phyloP scores from a whole-genome alignment of 2,797 vertebrate species.

The Gallirallus australis region DNA sequence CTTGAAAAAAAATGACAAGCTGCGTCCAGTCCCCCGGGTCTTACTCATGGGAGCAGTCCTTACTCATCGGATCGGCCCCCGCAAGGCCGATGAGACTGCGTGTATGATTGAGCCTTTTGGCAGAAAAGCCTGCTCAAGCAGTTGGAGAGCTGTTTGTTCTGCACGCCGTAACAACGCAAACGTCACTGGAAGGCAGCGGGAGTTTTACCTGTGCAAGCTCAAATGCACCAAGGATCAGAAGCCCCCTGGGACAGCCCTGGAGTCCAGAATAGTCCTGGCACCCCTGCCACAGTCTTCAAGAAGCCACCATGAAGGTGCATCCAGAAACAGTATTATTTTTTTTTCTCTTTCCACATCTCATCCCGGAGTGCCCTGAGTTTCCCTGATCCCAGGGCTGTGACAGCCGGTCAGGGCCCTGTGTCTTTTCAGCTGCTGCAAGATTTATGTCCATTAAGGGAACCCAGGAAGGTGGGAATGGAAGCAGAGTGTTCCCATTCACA shows the following conservation, averaged over 20 bases:
- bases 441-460: background rate
- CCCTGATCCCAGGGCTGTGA: background rate
- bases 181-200: background rate
- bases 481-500: background rate
- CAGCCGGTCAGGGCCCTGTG: background rate
- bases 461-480: background rate
- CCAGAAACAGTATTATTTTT: background rate
- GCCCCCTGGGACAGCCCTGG: background rate
- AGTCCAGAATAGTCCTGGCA: background rate
- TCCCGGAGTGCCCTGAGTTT: background rate
- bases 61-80: conserved; percentile 32
- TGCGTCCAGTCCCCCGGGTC: conserved; percentile 40
- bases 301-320: background rate
- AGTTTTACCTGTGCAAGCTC: fast-evolving
- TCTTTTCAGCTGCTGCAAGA: background rate
- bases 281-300: background rate
- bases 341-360: background rate
- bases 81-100: background rate
- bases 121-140: conserved; percentile 8
- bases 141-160: background rate
- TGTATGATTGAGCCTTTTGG: conserved; percentile 2
- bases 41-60: conserved; percentile 57
- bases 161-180: background rate
- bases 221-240: background rate
- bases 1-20: conserved; percentile 41